Base-by-base conservation (phyloP, 2,797 vertebrate genomes). In the Tolypeutes matacus region DNA sequence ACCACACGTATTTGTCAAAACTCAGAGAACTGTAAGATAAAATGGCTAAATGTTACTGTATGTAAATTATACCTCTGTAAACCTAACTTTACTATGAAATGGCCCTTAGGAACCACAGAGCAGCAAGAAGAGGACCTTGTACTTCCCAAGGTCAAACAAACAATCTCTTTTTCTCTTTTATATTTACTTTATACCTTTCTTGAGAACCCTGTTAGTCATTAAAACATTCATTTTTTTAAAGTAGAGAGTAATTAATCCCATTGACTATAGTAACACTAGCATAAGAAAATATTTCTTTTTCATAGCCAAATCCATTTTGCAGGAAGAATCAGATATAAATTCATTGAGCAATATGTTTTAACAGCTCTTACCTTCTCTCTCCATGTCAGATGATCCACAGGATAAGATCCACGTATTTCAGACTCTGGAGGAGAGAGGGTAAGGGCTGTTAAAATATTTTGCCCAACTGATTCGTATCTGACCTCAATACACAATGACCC, bases 301-400 rank as follows among this genome's bases (percentile, higher is more conserved):
- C 51, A 39, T 70, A 80, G 56, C 60, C 46, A 83, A 93, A 53
- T 81, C n/a, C 58, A 5, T 51, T 76, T 97, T 80, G 53, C 34
- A 93, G 65, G 60, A 86, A 95, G 91, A 94, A 60, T 77, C 75
- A 65, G 56, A 70, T 81, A 89, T 46, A 18, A 91, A 91, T 77
- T 92, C 51, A 29, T 0, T 27, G 39, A 60, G 64, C 23, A 76
- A 95, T 95, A 81, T 51, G 76, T 5, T 7, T 62, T 20, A 36
- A 51, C 23, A 51, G 21, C 2, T 39, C 18, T 51, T 25, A 25
- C 21, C 17, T n/a, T 34, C 65, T 67, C 64, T 67, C 65, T 67
- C 34, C 23, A 5, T 14, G 29, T 65, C 42, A 65, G 64, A 62
- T 31, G 23, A 13, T 11, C 2, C 42, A 13, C 9, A 21, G 29